Conservation (phyloP, 2,888 invertebrate species). For the Cataglyphis rosenhaueri region DNA sequence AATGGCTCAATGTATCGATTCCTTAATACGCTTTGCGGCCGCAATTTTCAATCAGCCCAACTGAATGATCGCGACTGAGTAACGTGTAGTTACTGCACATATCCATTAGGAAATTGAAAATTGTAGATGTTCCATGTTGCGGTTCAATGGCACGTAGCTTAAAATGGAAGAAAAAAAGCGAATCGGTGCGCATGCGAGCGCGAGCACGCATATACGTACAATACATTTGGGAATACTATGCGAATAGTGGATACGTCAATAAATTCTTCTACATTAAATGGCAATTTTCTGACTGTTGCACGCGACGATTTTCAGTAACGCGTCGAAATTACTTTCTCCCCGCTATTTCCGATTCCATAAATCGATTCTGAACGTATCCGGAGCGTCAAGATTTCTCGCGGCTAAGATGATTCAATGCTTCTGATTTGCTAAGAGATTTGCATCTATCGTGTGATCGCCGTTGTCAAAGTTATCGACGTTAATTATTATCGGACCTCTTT, state of each 20-base stretch:
- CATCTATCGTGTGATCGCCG: constrained; percentile 20
- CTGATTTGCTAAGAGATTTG: neutral
- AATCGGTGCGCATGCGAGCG: neutral
- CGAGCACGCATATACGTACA: neutral
- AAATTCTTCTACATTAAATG: constrained; percentile 12
- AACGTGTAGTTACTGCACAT: constrained; percentile 26
- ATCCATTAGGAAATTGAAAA: constrained; percentile 63
- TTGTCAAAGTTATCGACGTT: constrained; percentile 22
- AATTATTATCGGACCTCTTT: constrained; percentile 27
- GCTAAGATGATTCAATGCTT: neutral
- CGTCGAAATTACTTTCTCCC: neutral
- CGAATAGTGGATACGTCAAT: neutral
- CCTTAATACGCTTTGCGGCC: constrained; percentile 41
- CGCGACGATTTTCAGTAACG: neutral
- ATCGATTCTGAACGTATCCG: neutral
- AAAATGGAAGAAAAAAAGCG: constrained; percentile 16
- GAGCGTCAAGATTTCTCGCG: neutral
- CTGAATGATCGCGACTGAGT: constrained; percentile 30
- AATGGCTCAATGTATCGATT: constrained; percentile 43
- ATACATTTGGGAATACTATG: neutral
- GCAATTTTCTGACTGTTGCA: constrained; percentile 14
- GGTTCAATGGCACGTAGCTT: constrained; percentile 3
- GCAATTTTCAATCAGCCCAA: constrained; percentile 46
- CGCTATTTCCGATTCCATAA: constrained; percentile 3
- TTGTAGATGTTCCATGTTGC: constrained; percentile 39